A percentile compares a stretch with the other conserved stretches of the same genome.
phyloP scores from a whole-genome alignment of 2,113 vertebrate genomes.

The Electrona antarctica region DNA sequence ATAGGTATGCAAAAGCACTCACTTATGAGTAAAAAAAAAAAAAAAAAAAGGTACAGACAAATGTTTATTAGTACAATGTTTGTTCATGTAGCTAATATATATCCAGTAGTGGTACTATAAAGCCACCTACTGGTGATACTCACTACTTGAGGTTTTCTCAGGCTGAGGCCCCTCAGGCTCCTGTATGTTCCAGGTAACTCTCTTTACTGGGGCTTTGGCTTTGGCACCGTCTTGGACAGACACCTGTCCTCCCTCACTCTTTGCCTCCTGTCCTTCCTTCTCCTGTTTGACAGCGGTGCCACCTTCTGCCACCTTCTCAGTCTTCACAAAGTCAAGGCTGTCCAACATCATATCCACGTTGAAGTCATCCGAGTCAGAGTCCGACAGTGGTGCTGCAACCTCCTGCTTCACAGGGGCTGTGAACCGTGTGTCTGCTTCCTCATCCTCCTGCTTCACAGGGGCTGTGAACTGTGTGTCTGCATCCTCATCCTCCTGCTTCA shows the following conservation, averaged over 20 bases:
- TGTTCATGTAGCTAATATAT: no score
- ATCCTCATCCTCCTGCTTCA: no score
- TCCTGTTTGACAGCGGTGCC: conserved; percentile 32
- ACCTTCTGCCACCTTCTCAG: conserved; percentile 37
- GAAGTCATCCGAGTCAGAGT: conserved; percentile 69
- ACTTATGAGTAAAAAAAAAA: not conserved
- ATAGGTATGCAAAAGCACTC: not conserved
- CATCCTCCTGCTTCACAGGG: conserved; percentile 58
- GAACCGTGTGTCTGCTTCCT: not conserved
- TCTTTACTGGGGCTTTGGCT: conserved; percentile 86
- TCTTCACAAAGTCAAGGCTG: conserved; percentile 68
- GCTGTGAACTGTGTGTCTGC: not conserved
- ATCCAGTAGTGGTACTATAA: not conserved
- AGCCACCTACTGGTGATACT: conserved; percentile 55
- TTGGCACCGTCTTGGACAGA: conserved; percentile 65
- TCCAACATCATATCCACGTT: conserved; percentile 76
- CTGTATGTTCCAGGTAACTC: conserved; percentile 97
- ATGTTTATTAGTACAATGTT: no score
- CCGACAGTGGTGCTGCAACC: conserved; percentile 44
- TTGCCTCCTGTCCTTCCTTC: conserved; percentile 32
- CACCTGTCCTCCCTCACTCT: conserved; percentile 51
- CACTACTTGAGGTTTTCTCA: conserved; percentile 82
- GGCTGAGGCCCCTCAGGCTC: conserved; percentile 74
- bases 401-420: conserved; percentile 57
- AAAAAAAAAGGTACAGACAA: not conserved